Evolutionary conservation across 2,113 vertebrate species (phyloP), one percentile per base, ranked within the genome.

Genomic region (Myotis yumanensis): DNA sequence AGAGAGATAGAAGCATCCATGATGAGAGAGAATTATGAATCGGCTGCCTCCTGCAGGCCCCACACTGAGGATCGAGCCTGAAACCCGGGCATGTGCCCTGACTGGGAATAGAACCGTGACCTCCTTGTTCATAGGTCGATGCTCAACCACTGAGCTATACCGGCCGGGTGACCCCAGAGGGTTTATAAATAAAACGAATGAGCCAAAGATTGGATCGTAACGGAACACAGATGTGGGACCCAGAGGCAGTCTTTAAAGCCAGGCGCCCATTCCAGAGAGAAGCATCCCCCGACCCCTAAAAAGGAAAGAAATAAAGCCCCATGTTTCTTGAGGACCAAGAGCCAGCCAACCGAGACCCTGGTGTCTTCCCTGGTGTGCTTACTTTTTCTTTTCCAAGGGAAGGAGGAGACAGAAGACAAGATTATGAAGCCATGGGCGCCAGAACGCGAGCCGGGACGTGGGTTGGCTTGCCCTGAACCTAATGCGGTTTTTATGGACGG

Each of bases 401-500:
- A n/a, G 40, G 86, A 16, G 37, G 54, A 81, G 51, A 89, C 25
- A 71, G 87, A 86, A 68, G 90, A 83, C 25, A 43, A 18, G 14
- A 17, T 51, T 46, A 82, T 87, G 92, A 95, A 96, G 59, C 43
- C 87, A 89, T 76, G 86, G 94, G 64, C 79, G 37, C 73, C 95
- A 85, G 66, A 89, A 98, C 83, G 43, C 64, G 95, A 90, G 51
- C 89, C 83, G 76, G 71, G 93, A 96, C 72, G 79, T 46, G 82
- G 72, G 97, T 96, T 97, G 95, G 96, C 97, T 96, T 89, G 84
- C 89, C 81, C 54, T 64, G 92, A 94, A 94, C 93, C 91, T 96
- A 97, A 97, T 95, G 96, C n/a, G 64, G 5, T 96, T 98, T 98
- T 98, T 98, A 98, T 96, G 97, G 43, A 52, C 48, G 23, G 88